Evolutionary conservation across 2,113 vertebrate genomes (phyloP), one percentile per base, ranked within the genome.

Genomic region (Chionodraco myersi): DNA sequence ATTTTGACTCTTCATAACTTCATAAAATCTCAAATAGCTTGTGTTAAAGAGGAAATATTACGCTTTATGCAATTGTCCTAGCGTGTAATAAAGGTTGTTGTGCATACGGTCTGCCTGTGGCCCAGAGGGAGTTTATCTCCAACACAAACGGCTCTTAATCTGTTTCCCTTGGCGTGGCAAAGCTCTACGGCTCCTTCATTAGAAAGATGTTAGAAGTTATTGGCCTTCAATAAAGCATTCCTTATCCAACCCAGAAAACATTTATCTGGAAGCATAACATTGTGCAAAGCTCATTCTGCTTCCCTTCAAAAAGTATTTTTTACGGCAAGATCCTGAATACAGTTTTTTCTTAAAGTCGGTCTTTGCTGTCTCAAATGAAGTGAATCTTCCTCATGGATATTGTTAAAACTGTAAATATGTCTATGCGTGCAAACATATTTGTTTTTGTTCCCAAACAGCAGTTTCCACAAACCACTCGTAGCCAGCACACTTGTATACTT

Each of bases 381-480:
- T 5, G 36, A 41, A 41, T 41, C 36, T 41, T 5, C 36, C 6
- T 41, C 48, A 57, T 60, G n/a, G 47, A 86, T 69, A 44, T 66
- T 60, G 23, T 16, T 69, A 10, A 58, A 36, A 23, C 5, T 18
- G 56, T 73, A 48, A 77, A 79, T 67, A 47, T 15, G 66, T 78
- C 67, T 60, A 16, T 45, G 54, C 76, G 69, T 9, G 52, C 66
- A 60, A 16, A 75, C 90, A 70, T 86, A 70, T 88, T 85, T 80
- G 71, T 83, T 77, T 89, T 83, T 84, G 77, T 85, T 81, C 64
- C 58, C 58, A 75, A 51, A 15, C 30, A 52, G 72, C 23, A 73
- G 84, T 72, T 15, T 77, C 77, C 65, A 73, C 80, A 77, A 63
- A 89, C 85, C 59, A 48, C 70, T 61, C 69, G 34, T 70, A 89